Evolutionary conservation across 2,113 vertebrate genomes (phyloP), one percentile per base, ranked within the genome.

Genomic region (Rhynchomys soricoides): DNA sequence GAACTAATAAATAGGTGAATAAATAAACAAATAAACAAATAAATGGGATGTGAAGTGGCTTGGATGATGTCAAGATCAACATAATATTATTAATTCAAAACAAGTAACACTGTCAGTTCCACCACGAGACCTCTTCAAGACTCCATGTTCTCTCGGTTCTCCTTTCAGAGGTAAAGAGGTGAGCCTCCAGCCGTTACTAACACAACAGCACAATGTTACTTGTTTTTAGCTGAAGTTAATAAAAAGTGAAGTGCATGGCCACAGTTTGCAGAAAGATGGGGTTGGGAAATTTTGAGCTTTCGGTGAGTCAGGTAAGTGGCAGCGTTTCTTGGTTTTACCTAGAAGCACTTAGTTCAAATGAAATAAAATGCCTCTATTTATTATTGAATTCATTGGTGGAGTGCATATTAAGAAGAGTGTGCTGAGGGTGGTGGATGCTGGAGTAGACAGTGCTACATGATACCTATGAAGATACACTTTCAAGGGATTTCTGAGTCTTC

Each of bases 201-300:
- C n/a, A n/a, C n/a, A n/a, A n/a, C n/a, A n/a, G n/a, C n/a, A 93
- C 43, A 40, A 17, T 22, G 70, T 79, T 31, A 34, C 89, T 94
- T 93, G n/a, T 81, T 95, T 95, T 79, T 89, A 91, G 43, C 37
- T 70, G 43, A 94, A 96, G 68, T 68, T 90, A 89, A 94, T 87
- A 87, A 66, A 96, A 96, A 96, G n/a, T 83, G 81, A 86, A 74
- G 40, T 70, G 13, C 89, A n/a, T 90, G 79, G 37, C 22, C 0
- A 68, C 40, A 64, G 55, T 79, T 82, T 78, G n/a, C 11, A 75
- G 79, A 89, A 93, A 31, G 48, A 45, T 31, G 71, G 94, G 52
- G 4, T 59, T 90, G 83, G 79, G 70, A 59, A 91, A 90, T 90
- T 15, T 86, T 40, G 68, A 86, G 90, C 34, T 85, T 96, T 79